A percentile compares a stretch with the other conserved stretches of the same genome.
These are phyloP conservation scores for Nematopogon swammerdamellus DNA, from an alignment of 2,888 invertebrate species.

Conservation along the genomic window DNA sequence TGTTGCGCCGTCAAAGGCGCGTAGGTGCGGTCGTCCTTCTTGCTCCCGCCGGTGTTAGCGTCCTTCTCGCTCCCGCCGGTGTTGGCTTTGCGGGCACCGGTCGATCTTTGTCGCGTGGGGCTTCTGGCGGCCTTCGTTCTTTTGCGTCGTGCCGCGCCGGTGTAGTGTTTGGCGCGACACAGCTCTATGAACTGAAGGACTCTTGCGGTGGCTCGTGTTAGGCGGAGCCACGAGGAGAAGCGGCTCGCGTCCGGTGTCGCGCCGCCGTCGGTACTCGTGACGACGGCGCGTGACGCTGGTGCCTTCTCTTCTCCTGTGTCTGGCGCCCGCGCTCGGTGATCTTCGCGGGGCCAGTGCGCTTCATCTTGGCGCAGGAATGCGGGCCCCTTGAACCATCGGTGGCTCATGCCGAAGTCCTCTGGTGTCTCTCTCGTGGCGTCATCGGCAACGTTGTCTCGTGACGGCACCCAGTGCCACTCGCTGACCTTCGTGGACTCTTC, in stretches of 20 bases:
- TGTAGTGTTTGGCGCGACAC: not conserved
- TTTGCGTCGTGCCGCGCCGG: not conserved
- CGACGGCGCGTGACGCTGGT: too few relatives aligned
- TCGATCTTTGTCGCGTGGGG: not conserved
- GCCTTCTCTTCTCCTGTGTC: not conserved
- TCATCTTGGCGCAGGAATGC: slow-evolving; percentile 5
- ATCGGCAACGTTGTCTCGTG: slow-evolving; percentile 7
- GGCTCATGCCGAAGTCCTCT: not conserved
- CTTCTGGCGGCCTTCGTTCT: not conserved
- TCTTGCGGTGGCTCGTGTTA: not conserved
- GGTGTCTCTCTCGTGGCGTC: slow-evolving; percentile 5
- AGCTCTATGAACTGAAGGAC: not conserved
- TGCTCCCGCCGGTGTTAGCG: too few relatives aligned
- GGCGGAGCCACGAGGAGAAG: not conserved
- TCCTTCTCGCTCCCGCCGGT: too few relatives aligned
- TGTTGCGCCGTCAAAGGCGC: not conserved
- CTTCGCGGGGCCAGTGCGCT: slow-evolving; percentile 2
- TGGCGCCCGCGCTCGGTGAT: not conserved
- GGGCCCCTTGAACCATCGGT: slow-evolving; percentile 8
- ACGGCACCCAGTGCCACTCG: slow-evolving; percentile 8
- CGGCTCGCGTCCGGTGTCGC: not conserved
- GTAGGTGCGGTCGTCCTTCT: not conserved
- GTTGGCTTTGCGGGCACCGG: not conserved
- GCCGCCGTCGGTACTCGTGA: not conserved
- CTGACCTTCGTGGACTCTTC: slow-evolving; percentile 7